A percentile compares a stretch with the other conserved stretches of the same genome.
Conservation (phyloP, 2,797 vertebrate genomes). For the Enteromius mattozi region DNA sequence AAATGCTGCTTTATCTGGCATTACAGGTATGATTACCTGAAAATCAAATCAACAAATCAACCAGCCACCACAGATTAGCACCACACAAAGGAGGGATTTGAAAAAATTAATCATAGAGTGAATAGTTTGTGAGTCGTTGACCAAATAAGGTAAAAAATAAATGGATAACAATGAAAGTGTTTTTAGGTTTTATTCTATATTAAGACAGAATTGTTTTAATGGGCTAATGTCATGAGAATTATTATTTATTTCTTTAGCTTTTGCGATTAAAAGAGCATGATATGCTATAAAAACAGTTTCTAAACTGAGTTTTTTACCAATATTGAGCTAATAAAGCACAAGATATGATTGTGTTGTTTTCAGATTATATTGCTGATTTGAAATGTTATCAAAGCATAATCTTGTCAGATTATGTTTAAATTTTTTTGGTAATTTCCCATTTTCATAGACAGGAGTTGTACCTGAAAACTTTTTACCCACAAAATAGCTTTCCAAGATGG, state of each 20-base stretch:
- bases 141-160: no score
- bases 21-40: no score
- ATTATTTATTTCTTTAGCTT: background rate
- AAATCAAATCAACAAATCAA: no score
- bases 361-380: background rate
- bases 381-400: background rate
- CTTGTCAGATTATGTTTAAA: background rate
- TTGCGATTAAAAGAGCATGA: background rate
- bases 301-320: background rate
- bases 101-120: no score
- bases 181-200: background rate
- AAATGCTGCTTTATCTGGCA: background rate
- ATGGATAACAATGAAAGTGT: background rate
- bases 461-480: background rate
- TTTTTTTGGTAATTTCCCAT: background rate
- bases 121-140: no score
- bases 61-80: no score
- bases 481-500: background rate
- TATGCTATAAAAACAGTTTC: background rate
- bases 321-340: background rate
- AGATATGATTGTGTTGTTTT: background rate
- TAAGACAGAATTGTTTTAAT: background rate
- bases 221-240: background rate
- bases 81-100: no score
- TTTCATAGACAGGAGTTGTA: background rate